A percentile compares a stretch with the other conserved stretches of the same genome.
These are phyloP conservation scores for Melopsittacus undulatus DNA, from an alignment of 2,797 vertebrate species.

Conservation along the genomic window DNA sequence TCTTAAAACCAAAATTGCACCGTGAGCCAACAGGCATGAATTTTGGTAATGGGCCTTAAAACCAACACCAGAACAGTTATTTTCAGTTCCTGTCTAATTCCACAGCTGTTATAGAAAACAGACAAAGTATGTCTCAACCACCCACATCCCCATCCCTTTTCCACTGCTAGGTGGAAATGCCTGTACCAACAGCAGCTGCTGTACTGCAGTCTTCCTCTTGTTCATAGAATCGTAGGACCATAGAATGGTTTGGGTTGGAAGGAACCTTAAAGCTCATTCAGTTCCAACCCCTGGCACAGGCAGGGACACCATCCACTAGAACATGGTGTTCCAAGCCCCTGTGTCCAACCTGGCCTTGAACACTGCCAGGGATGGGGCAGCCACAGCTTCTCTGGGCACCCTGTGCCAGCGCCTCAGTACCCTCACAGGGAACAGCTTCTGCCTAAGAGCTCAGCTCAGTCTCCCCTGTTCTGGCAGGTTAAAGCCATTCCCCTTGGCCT, in stretches of 20 bases:
- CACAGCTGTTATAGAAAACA: background rate
- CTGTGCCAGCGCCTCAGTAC: no score
- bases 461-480: no score
- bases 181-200: background rate
- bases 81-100: background rate
- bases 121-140: background rate
- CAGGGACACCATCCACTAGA: no score
- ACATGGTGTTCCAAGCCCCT: no score
- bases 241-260: background rate
- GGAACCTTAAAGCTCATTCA: no score
- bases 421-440: no score
- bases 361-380: no score
- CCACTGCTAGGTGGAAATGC: background rate
- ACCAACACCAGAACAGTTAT: background rate
- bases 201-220: background rate
- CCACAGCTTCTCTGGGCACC: no score
- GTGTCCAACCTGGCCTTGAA: no score
- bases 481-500: no score
- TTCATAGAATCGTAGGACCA: background rate
- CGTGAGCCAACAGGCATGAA: background rate
- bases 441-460: no score
- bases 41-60: background rate
- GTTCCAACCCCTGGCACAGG: no score
- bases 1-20: background rate
- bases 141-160: background rate